These are phyloP conservation scores for Apus apus DNA, from an alignment of 2,113 vertebrate species.

Conservation along the genomic window DNA sequence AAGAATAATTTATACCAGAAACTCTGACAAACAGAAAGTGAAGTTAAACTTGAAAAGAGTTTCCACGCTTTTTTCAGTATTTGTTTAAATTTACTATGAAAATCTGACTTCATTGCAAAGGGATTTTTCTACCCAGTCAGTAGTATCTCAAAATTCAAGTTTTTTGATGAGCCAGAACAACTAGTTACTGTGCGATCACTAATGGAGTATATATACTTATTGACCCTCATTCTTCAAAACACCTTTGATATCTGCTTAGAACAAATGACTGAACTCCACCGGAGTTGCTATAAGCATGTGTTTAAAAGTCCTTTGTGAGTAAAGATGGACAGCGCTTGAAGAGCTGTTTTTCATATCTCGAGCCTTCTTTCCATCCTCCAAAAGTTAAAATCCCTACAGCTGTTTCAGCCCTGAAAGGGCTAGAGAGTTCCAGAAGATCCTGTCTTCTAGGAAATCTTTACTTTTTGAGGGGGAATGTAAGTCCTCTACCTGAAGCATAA, in stretches of 20 bases:
- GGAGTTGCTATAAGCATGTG: not conserved
- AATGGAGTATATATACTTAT: not conserved
- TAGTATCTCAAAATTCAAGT: not conserved
- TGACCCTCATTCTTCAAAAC: not conserved
- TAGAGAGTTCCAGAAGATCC: not conserved
- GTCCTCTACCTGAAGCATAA: not conserved
- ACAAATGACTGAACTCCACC: not conserved
- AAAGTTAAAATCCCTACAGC: not conserved
- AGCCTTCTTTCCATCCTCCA: not conserved
- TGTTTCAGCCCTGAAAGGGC: not conserved
- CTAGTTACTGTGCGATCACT: not conserved
- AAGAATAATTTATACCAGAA: not conserved
- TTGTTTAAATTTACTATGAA: not conserved
- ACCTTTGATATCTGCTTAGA: not conserved
- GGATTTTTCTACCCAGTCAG: not conserved
- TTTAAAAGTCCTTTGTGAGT: not conserved
- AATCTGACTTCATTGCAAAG: not conserved
- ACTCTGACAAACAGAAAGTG: not conserved
- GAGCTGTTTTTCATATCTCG: not conserved
- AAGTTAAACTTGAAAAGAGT: not conserved
- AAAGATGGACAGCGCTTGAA: not conserved
- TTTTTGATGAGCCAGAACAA: not conserved
- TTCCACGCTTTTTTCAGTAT: not conserved
- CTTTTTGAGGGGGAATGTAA: fast-evolving
- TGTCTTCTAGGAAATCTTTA: not conserved